Percentiles rank a stretch among this genome's conserved stretches.
Conservation (phyloP, 2,113 vertebrate genomes). For the Condylura cristata region DNA sequence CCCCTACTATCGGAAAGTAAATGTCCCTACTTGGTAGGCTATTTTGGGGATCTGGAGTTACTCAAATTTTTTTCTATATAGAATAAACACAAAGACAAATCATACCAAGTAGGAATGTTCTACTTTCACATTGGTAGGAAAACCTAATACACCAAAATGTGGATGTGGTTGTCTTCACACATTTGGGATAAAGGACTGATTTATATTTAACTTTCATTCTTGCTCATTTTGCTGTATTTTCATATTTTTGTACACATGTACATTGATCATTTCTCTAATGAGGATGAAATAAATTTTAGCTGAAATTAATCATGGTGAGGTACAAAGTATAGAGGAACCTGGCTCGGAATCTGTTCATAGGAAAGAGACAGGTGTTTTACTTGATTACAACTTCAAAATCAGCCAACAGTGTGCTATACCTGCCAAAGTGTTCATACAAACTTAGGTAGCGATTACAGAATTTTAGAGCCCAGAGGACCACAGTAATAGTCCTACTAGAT, state of each 20-base stretch:
- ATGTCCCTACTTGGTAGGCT: not conserved
- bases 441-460: not conserved
- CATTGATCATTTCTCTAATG: not conserved
- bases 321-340: not conserved
- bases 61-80: not conserved
- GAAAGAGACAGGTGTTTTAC: not conserved
- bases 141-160: not conserved
- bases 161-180: not conserved
- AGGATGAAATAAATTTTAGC: not conserved
- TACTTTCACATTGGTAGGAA: not conserved
- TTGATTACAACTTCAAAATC: conserved; percentile 7
- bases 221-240: not conserved
- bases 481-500: not conserved
- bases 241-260: not conserved
- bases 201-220: conserved; percentile 25
- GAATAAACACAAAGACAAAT: not conserved
- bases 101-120: not conserved
- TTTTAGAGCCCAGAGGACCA: not conserved
- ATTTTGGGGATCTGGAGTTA: not conserved
- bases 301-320: not conserved
- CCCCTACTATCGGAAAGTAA: not conserved
- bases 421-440: conserved; percentile 11
- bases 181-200: not conserved
- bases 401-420: not conserved
- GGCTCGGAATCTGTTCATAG: not conserved